Evolutionary conservation across 2,113 vertebrate species (phyloP).

Genomic region (Corythaixoides concolor): DNA sequence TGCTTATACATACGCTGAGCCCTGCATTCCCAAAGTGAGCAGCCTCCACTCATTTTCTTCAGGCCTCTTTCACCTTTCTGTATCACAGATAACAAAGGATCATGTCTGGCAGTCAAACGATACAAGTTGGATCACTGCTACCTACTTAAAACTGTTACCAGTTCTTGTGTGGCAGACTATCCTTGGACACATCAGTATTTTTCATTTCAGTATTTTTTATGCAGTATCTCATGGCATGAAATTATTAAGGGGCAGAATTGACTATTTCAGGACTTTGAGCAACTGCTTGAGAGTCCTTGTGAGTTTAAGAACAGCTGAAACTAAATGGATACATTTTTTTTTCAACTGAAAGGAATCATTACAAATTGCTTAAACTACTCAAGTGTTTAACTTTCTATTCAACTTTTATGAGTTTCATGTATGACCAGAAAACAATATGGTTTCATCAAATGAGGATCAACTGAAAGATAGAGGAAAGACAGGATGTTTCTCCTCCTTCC

Average conservation of each 20-base stretch:
- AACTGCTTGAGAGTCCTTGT: not conserved
- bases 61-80: not conserved
- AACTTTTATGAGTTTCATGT: slow-evolving; percentile 2
- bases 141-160: slow-evolving; percentile 62
- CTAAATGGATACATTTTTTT: not conserved
- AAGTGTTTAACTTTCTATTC: not conserved
- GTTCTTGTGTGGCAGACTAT: slow-evolving; percentile 47
- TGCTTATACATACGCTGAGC: not conserved
- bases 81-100: not conserved
- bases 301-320: not conserved
- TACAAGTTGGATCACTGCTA: slow-evolving; percentile 44
- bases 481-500: not conserved
- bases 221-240: not conserved
- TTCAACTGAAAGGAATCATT: not conserved
- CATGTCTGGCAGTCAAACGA: not conserved
- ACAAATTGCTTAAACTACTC: not conserved
- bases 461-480: not conserved
- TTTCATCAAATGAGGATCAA: not conserved
- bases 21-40: not conserved
- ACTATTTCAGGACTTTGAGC: not conserved
- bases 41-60: not conserved
- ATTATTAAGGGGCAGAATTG: slow-evolving; percentile 34
- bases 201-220: not conserved
- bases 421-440: not conserved
- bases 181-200: not conserved